Evolutionary conservation across 1,140 invertebrate species (phyloP).

Genomic region (Drosophila murphyi): DNA sequence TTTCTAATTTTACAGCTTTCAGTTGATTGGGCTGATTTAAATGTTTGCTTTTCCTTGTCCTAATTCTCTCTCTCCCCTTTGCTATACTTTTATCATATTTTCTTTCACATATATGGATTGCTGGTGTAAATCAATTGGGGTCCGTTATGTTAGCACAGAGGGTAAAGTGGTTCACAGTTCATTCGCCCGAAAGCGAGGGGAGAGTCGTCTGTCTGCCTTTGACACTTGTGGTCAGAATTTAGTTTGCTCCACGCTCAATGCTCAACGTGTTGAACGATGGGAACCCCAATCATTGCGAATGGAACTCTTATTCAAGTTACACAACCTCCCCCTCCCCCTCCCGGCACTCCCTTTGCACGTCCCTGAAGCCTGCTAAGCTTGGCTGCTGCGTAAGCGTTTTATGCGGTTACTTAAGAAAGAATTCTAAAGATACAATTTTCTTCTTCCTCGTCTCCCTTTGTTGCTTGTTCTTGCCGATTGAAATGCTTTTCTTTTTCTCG

Average conservation of each 20-base stretch:
- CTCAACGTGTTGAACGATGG: constrained; percentile 12
- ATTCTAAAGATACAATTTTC: constrained; percentile 69
- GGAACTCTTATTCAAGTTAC: constrained; percentile 1
- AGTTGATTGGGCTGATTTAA: too few relatives aligned
- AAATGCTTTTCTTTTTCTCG: constrained; percentile 32
- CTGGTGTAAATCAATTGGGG: constrained; percentile 68
- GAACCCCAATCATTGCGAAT: constrained; percentile 61
- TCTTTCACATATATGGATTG: constrained; percentile 9
- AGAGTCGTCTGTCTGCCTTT: constrained; percentile 56
- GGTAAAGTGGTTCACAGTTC: constrained; percentile 74
- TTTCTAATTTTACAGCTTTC: too few relatives aligned
- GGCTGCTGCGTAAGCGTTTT: constrained; percentile 48
- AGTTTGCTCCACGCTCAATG: constrained; percentile 50
- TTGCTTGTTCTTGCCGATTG: constrained; percentile 41
- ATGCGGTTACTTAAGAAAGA: constrained; percentile 56
- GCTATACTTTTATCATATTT: constrained; percentile 12
- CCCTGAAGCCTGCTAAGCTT: not conserved
- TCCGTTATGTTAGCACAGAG: constrained; percentile 57
- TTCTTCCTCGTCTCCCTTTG: not conserved
- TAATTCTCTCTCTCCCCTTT: not conserved
- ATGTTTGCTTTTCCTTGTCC: too few relatives aligned
- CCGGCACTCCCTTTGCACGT: constrained; percentile 1
- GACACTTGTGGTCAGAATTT: constrained; percentile 69
- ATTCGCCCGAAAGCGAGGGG: constrained; percentile 52
- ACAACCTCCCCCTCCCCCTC: not conserved